These are phyloP conservation scores for Yoshiicerus persimilis DNA, from an alignment of 1,140 invertebrate species.

Conservation along the genomic window DNA sequence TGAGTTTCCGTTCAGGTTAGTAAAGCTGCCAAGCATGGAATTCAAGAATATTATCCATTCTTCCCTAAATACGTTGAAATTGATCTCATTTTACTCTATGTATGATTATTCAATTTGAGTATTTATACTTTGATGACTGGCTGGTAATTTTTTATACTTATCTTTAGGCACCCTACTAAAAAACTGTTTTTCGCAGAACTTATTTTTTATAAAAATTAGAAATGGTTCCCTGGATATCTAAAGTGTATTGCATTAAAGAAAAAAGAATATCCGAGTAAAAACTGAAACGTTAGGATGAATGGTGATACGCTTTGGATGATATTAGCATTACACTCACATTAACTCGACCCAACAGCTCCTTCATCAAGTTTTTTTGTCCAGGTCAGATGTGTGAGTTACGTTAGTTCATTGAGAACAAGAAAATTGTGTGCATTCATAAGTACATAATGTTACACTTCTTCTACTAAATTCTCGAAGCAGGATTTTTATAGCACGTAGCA, in stretches of 20 bases:
- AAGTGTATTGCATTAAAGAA: not conserved
- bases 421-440: not conserved
- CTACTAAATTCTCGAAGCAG: too few species aligned
- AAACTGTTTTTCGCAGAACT: not conserved
- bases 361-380: not conserved
- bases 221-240: not conserved
- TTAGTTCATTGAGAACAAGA: not conserved
- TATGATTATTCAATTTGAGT: not conserved
- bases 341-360: not conserved
- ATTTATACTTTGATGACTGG: not conserved
- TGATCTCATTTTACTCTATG: not conserved
- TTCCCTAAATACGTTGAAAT: not conserved
- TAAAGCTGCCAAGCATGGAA: not conserved
- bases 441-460: not conserved
- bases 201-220: too few species aligned
- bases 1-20: not conserved
- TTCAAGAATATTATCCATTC: not conserved
- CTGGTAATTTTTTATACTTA: too few species aligned
- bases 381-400: not conserved
- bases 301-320: not conserved
- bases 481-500: too few species aligned
- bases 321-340: not conserved
- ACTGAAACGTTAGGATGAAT: not conserved
- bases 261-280: not conserved
- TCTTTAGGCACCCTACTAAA: too few species aligned